A percentile compares a stretch with the other conserved stretches of the same genome.
Evolutionary conservation across 2,888 invertebrate species (phyloP).

Genomic region (Nomada lathburiana): DNA sequence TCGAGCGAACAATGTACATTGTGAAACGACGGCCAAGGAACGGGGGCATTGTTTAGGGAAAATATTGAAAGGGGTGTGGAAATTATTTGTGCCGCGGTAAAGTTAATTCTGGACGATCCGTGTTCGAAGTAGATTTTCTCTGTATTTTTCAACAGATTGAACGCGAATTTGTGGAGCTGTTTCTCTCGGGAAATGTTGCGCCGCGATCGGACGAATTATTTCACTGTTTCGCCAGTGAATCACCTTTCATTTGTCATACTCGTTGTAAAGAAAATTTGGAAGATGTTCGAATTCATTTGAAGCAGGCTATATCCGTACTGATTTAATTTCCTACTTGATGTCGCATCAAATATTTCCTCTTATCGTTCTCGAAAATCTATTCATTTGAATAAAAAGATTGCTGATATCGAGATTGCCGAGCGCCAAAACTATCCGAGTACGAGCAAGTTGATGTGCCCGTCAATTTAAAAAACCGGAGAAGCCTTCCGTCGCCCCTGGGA

Average conservation of each 20-base stretch:
- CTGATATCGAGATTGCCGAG: neutral
- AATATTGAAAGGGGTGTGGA: neutral
- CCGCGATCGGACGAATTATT: too few species aligned
- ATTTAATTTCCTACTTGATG: neutral
- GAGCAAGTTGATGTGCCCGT: constrained; percentile 12
- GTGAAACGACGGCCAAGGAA: neutral
- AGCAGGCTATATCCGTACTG: neutral
- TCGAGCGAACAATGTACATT: neutral
- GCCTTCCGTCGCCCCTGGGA: constrained; percentile 13
- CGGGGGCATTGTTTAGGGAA: neutral
- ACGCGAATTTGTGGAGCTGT: too few species aligned
- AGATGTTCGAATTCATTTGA: neutral
- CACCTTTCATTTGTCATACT: too few species aligned
- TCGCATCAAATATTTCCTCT: neutral
- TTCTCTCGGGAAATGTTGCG: too few species aligned
- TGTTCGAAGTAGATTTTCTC: too few species aligned
- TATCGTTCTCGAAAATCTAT: neutral
- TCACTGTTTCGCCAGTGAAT: too few species aligned
- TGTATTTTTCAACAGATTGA: too few species aligned
- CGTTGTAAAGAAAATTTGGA: too few species aligned
- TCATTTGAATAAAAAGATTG: too few species aligned
- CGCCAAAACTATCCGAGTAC: neutral
- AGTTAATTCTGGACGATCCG: too few species aligned
- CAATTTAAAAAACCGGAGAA: neutral
- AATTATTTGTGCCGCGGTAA: too few species aligned